Evolutionary conservation across 2,797 vertebrate species (phyloP), one percentile per base, ranked within the genome.

Genomic region (Rousettus madagascariensis): DNA sequence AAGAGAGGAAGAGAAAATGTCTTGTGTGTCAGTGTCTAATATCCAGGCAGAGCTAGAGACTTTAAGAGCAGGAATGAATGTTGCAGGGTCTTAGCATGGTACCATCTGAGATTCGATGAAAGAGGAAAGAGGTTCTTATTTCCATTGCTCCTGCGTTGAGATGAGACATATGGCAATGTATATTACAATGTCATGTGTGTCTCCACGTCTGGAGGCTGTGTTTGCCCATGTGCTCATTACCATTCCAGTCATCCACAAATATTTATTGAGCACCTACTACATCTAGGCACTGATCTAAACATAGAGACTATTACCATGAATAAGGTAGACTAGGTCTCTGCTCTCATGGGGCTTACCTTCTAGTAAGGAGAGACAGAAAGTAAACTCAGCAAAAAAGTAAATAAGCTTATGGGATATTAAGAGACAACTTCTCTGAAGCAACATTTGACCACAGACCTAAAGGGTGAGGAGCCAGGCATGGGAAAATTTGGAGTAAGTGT

Each of bases 381-480:
- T 53, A 90, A 94, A 89, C 38, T 86, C 49, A 90, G 43, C 57
- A 90, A 92, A 87, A 20, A 77, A 61, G 51, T 36, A 55, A 86
- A 59, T 65, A 72, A 88, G 20, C 30, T 72, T 89, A 71, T 12
- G 53, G 41, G 49, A 53, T 91, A 8, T 36, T 91, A 53, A 87
- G 41, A 93, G 72, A 94, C 90, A 19, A 11, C 51, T 80, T 86
- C 59, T 86, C 53, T 93, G 55, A 66, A 90, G 72, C 94, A 38
- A 82, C 28, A 68, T 30, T 53, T 77, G 43, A 92, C 30, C 59
- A 91, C 51, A 91, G 72, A 71, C 36, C 75, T 90, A 43, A 84
- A 74, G 46, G 49, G 30, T 46, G 16, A 80, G 65, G 51, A 57
- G 41, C 53, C 55, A 90, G 86, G n/a, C 77, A 82, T 36, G 53